phyloP scores from a whole-genome alignment of 2,888 invertebrate species.

The Aquatica leii region DNA sequence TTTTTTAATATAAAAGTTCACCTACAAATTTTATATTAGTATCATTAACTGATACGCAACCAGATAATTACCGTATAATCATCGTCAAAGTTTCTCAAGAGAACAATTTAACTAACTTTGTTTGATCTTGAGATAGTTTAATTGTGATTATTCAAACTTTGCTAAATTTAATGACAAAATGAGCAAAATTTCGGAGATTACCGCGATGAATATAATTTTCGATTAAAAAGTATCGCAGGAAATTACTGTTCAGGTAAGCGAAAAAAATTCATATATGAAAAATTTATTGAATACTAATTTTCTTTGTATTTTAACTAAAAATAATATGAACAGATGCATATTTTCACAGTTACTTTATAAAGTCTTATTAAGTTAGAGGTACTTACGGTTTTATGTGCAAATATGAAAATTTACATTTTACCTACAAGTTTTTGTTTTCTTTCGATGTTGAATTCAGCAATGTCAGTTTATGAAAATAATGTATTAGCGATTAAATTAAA shows the following conservation, averaged over 20 bases:
- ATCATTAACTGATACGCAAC: constrained; percentile 19
- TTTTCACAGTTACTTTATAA: constrained; percentile 20
- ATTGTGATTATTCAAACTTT: constrained; percentile 47
- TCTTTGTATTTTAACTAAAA: constrained; percentile 21
- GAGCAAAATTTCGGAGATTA: constrained; percentile 20
- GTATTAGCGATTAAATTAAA: too few relatives aligned
- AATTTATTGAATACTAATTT: constrained; percentile 19
- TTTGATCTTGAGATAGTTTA: constrained; percentile 48
- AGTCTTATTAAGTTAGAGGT: constrained; percentile 10
- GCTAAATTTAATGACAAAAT: constrained; percentile 38
- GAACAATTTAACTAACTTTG: constrained; percentile 47
- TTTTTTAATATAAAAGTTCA: background rate
- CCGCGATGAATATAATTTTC: too few relatives aligned
- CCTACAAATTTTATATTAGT: constrained; percentile 10
- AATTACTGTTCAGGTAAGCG: constrained; percentile 23
- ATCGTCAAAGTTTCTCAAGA: constrained; percentile 45
- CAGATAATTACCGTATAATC: constrained; percentile 38
- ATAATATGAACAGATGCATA: constrained; percentile 23
- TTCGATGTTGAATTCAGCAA: too few relatives aligned
- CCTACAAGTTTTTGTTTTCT: constrained; percentile 1
- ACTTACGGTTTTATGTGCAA: constrained; percentile 12
- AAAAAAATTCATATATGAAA: constrained; percentile 27
- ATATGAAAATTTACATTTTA: constrained; percentile 12
- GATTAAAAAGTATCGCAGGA: background rate
- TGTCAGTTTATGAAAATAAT: too few relatives aligned